Evolutionary conservation across 2,888 invertebrate species (phyloP), one percentile per base, ranked within the genome.

Genomic region (Ptilodon capucinus): DNA sequence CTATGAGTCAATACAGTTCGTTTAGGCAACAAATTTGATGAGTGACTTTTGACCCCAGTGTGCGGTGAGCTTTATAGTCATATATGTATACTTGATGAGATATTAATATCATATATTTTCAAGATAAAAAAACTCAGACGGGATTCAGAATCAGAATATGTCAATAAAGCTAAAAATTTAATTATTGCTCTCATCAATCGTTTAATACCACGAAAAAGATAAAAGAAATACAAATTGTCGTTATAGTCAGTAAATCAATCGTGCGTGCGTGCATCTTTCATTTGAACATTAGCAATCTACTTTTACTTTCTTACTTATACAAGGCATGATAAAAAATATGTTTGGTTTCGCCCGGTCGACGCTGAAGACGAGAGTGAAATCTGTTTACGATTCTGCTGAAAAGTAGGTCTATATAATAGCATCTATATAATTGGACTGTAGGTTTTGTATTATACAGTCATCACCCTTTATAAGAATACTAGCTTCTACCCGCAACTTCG

Each of bases 301-400:
- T 56, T 43, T 64, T 46, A 38, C 46, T 65, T 59, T 58, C 47
- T 44, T 48, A 23, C 51, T 53, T 42, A 55, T 42, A 44, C 45
- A 45, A 38, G 32, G 47, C 40, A 49, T 54, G 38, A 43, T 46
- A 51, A 17, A 45, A 40, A 23, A 16, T 47, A 19, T 46, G 38
- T 28, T 47, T 43, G 32, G 34, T 25, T 50, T 13, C 42, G 55
- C 50, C 48, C 50, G 41, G 49, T 46, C 61, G 43, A 49, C 39
- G 42, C 36, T 25, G 44, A 40, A 46, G 47, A 42, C 23, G 54
- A 59, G 46, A 46, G 53, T 56, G 41, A 55, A 49, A 48, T 0
- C 23, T 32, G 19, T 13, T 34, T 5, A 21, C 13, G 34, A 18
- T 19, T 42, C 11, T 32, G 11, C 42, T 30, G 11, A 38, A 35